Conservation (phyloP, 2,113 vertebrate genomes). For the Triplophysa siluroides region DNA sequence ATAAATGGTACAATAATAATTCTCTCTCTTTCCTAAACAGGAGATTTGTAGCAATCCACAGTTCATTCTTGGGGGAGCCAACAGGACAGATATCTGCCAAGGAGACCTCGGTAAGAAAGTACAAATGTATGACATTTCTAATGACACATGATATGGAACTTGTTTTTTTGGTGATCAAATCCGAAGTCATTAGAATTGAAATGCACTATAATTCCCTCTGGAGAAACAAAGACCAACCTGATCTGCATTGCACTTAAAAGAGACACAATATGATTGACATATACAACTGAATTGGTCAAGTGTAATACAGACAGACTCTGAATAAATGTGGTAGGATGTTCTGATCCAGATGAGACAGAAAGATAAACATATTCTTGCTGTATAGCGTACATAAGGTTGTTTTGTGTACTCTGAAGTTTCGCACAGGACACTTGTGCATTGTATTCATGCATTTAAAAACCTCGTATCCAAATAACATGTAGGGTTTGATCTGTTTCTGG, state of each 20-base stretch:
- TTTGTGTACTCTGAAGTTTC: not conserved
- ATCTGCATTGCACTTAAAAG: not conserved
- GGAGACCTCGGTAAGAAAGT: slow-evolving; percentile 87
- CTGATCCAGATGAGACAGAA: not conserved
- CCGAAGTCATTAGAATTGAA: not conserved
- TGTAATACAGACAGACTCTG: not conserved
- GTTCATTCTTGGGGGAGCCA: slow-evolving; percentile 94
- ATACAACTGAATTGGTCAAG: slow-evolving; percentile 15
- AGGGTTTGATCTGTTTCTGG: too few species aligned
- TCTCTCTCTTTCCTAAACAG: slow-evolving; percentile 66
- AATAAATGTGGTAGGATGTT: not conserved
- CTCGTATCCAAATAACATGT: too few species aligned
- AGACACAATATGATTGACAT: not conserved
- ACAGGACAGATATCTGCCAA: slow-evolving; percentile 96
- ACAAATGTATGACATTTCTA: not conserved
- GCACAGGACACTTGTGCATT: too few species aligned
- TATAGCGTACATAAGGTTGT: too few species aligned
- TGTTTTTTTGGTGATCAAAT: not conserved
- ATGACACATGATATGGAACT: too few species aligned
- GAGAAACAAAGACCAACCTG: not conserved
- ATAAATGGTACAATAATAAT: not conserved
- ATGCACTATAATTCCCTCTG: not conserved
- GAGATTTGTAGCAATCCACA: slow-evolving; percentile 93
- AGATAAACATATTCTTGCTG: too few species aligned
- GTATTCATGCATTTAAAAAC: too few species aligned